Conservation (phyloP, 2,888 invertebrate species). For the Terebella lapidaria region DNA sequence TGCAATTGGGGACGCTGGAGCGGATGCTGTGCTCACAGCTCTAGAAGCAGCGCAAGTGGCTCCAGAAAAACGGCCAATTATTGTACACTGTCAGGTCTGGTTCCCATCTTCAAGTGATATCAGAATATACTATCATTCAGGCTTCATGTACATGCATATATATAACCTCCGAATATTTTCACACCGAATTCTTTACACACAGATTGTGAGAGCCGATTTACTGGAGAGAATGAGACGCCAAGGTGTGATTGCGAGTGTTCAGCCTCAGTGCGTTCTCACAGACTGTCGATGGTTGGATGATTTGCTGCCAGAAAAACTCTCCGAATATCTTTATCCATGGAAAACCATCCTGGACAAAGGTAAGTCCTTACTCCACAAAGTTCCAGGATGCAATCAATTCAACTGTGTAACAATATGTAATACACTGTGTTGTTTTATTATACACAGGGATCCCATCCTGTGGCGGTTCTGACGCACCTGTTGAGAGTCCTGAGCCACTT, state of each 20-base stretch:
- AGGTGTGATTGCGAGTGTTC: constrained; percentile 24
- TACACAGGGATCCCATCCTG: constrained; percentile 22
- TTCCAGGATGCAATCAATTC: no score
- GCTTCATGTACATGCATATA: no score
- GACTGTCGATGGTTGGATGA: constrained; percentile 19
- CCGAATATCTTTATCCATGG: constrained; percentile 22
- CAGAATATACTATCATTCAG: background rate
- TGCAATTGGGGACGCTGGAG: constrained; percentile 24
- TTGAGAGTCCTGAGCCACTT: constrained; percentile 21
- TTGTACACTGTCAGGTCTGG: constrained; percentile 26
- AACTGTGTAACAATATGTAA: no score
- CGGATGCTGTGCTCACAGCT: constrained; percentile 17
- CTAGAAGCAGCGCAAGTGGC: constrained; percentile 15
- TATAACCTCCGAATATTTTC: no score
- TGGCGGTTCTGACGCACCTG: constrained; percentile 27
- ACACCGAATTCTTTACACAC: no score
- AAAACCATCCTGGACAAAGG: constrained; percentile 21
- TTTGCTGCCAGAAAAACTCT: constrained; percentile 15
- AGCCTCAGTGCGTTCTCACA: constrained; percentile 25
- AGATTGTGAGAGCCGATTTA: constrained; percentile 23
- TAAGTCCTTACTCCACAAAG: constrained; percentile 2
- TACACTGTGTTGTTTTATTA: no score
- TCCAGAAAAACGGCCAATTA: constrained; percentile 21
- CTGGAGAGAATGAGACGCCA: constrained; percentile 17
- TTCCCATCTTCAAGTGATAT: background rate